Evolutionary conservation across 2,797 vertebrate species (phyloP).

Genomic region (Crax fasciolata): DNA sequence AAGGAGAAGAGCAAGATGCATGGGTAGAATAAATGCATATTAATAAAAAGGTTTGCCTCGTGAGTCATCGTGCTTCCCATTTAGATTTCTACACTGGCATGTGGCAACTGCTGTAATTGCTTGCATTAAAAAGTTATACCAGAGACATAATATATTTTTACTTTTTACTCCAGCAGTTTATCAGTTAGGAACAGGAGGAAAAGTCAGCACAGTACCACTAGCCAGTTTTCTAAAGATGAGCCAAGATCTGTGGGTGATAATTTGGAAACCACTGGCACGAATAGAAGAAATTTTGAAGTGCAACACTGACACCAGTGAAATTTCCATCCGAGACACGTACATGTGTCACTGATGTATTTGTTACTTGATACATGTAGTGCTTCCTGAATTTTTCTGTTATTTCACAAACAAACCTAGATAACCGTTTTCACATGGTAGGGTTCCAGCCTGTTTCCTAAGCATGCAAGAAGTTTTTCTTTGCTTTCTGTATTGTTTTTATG

Average conservation of each 20-base stretch:
- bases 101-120: background rate
- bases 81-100: conserved; percentile 14
- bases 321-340: background rate
- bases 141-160: background rate
- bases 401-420: background rate
- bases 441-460: background rate
- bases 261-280: background rate
- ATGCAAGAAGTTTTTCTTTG: background rate
- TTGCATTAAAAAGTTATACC: conserved; percentile 28
- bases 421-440: background rate
- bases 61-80: background rate
- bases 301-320: background rate
- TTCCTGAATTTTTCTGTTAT: background rate
- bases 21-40: conserved; percentile 42
- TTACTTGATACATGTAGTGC: background rate
- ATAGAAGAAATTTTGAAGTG: background rate
- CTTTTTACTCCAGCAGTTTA: background rate
- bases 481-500: background rate
- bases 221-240: background rate
- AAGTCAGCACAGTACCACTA: background rate
- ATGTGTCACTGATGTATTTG: background rate
- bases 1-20: conserved; percentile 28
- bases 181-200: background rate
- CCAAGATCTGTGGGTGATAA: background rate
- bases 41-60: conserved; percentile 23